Percentiles rank a stretch among this genome's conserved stretches.
Conservation (phyloP, 2,113 vertebrate species). For the Vidua macroura region DNA sequence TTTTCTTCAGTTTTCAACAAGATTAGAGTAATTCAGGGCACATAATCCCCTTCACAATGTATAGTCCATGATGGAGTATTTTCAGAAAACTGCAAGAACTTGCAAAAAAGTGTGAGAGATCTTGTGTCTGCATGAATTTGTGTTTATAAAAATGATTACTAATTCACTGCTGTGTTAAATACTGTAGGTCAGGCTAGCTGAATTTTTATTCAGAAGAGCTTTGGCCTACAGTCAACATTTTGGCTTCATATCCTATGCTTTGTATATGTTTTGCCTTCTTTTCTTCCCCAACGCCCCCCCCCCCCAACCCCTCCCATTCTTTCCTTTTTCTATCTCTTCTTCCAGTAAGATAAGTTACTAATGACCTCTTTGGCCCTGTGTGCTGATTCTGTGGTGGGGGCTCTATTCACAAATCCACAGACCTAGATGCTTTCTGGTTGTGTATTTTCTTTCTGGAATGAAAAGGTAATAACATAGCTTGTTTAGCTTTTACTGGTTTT, state of each 20-base stretch:
- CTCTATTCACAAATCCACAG: background rate
- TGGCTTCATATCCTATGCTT: background rate
- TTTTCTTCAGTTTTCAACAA: background rate
- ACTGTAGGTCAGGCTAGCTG: background rate
- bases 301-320: background rate
- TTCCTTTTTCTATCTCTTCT: background rate
- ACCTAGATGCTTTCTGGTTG: background rate
- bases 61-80: background rate
- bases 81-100: background rate
- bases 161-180: background rate
- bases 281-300: background rate
- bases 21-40: background rate
- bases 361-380: background rate
- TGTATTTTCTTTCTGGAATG: background rate
- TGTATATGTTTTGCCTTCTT: background rate
- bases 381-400: background rate
- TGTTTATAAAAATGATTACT: background rate
- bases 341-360: background rate
- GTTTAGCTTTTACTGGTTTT: slow-evolving; percentile 22
- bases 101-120: background rate
- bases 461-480: background rate
- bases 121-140: background rate
- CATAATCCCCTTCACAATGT: background rate
- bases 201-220: background rate
- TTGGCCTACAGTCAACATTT: background rate